Conservation (phyloP, 2,888 invertebrate species). For the Cheilosia variabilis region DNA sequence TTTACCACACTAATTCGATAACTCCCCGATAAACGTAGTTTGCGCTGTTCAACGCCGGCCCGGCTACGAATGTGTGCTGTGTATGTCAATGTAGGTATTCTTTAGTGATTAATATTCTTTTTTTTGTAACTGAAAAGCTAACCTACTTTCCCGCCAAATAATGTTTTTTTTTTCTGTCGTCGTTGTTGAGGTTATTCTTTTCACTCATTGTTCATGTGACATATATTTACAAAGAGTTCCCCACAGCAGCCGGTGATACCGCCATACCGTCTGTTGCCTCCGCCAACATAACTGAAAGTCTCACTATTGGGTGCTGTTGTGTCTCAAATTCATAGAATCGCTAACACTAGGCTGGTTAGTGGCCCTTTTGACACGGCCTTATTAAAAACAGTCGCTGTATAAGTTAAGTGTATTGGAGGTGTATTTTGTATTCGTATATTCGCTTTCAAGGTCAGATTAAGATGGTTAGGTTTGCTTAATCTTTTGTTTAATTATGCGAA, state of each 20-base stretch:
- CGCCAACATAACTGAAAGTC: background rate
- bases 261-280: background rate
- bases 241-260: background rate
- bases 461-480: background rate
- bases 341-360: conserved; percentile 16
- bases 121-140: conserved; percentile 24
- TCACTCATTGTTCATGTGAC: conserved; percentile 39
- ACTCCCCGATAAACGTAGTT: background rate
- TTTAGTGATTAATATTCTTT: conserved; percentile 17
- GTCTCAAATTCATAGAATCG: conserved; percentile 8
- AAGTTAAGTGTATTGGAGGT: background rate
- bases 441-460: conserved; percentile 26
- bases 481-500: no score
- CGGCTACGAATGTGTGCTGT: background rate
- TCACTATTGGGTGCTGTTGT: background rate
- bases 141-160: conserved; percentile 43
- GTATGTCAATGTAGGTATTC: background rate
- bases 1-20: background rate
- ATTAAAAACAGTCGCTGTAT: conserved; percentile 2
- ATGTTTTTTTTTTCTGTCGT: conserved; percentile 3
- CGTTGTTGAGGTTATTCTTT: conserved; percentile 22
- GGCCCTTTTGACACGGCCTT: conserved; percentile 31
- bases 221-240: conserved; percentile 20
- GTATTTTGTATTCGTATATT: background rate
- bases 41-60: background rate